Evolutionary conservation across 2,113 vertebrate genomes (phyloP).

Genomic region (Vombatus ursinus): DNA sequence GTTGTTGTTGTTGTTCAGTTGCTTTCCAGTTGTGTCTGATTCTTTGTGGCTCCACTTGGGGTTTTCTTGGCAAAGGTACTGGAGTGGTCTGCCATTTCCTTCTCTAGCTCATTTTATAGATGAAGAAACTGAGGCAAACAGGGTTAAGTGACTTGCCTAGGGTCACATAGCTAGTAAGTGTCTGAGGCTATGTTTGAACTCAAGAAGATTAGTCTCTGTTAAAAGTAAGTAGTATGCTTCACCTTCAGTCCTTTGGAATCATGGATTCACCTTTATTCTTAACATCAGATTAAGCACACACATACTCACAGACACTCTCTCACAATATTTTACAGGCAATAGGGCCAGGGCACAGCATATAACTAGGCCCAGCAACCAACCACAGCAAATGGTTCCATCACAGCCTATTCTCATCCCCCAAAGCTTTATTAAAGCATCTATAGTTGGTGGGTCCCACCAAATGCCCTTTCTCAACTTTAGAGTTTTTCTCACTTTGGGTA

Average conservation of each 20-base stretch:
- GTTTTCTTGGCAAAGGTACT: neutral
- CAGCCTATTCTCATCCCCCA: neutral
- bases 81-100: too few relatives aligned
- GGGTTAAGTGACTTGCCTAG: neutral
- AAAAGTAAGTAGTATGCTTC: neutral
- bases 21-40: neutral
- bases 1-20: neutral
- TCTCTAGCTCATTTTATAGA: neutral
- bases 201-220: neutral
- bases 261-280: neutral
- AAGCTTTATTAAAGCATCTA: neutral
- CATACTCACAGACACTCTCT: neutral
- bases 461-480: neutral
- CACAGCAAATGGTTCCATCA: neutral
- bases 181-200: neutral
- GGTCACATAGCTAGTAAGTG: neutral
- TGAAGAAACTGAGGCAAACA: neutral
- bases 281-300: neutral
- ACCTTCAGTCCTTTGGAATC: neutral
- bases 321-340: too few relatives aligned
- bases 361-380: neutral
- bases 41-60: too few relatives aligned
- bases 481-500: neutral
- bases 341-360: rapidly evolving
- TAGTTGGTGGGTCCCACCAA: neutral